A percentile compares a stretch with the other conserved stretches of the same genome.
phyloP scores from a whole-genome alignment of 2,888 invertebrate genomes.

The Athetis lepigone region DNA sequence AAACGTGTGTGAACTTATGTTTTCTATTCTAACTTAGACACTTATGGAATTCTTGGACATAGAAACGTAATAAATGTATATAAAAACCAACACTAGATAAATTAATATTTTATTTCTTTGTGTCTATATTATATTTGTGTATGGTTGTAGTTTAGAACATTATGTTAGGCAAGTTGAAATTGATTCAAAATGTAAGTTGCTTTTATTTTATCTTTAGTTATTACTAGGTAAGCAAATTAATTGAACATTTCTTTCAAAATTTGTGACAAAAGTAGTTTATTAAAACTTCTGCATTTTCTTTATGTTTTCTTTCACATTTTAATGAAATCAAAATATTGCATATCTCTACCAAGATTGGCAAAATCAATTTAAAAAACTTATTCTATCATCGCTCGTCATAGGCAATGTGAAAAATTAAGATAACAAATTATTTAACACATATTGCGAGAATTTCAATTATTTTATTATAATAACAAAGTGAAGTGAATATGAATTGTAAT shows the following conservation, averaged over 20 bases:
- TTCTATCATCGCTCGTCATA: constrained; percentile 5
- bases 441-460: constrained; percentile 28
- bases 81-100: constrained; percentile 15
- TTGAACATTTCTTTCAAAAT: not conserved
- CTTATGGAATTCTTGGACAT: constrained; percentile 23
- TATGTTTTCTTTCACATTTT: not conserved
- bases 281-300: not conserved
- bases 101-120: constrained; percentile 11
- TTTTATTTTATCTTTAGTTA: not conserved
- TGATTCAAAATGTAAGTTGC: constrained; percentile 16
- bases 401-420: not conserved
- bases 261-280: not conserved
- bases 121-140: constrained; percentile 34
- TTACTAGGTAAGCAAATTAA: constrained; percentile 6
- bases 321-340: not conserved
- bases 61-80: constrained; percentile 30
- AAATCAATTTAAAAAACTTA: constrained; percentile 8
- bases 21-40: constrained; percentile 29
- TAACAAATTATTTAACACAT: constrained; percentile 15
- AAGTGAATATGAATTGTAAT: constrained; percentile 26
- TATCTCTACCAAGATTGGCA: constrained; percentile 12
- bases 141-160: constrained; percentile 58
- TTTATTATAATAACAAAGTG: constrained; percentile 27
- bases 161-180: constrained; percentile 27
- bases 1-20: constrained; percentile 23